These are phyloP conservation scores for Echinops telfairi DNA, from an alignment of 2,113 vertebrate species.

Conservation along the genomic window DNA sequence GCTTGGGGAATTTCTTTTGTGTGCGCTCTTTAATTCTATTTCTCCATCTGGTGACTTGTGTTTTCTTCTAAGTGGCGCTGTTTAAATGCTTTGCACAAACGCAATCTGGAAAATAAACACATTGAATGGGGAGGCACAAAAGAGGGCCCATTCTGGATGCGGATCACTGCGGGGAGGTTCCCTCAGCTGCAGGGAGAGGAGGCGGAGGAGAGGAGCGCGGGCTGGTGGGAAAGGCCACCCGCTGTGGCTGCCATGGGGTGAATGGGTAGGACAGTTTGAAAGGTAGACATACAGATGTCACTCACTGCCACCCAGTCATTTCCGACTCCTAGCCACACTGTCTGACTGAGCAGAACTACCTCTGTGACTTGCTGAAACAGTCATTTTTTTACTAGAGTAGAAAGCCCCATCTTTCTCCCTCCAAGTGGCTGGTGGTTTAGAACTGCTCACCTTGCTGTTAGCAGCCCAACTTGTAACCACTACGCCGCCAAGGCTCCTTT, in stretches of 20 bases:
- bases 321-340: no score
- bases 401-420: no score
- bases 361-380: no score
- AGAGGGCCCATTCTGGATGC: conserved; percentile 46
- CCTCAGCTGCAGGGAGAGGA: conserved; percentile 58
- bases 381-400: no score
- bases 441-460: no score
- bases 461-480: no score
- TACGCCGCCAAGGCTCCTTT: no score
- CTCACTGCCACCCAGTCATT: not conserved
- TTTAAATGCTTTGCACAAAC: conserved; percentile 80
- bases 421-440: no score
- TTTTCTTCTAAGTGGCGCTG: conserved; percentile 77
- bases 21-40: conserved; percentile 70
- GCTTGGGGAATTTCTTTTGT: conserved; percentile 60
- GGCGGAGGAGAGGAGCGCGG: not conserved
- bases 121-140: conserved; percentile 72
- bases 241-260: no score
- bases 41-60: conserved; percentile 82
- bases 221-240: not conserved
- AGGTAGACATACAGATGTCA: not conserved
- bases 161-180: conserved; percentile 60
- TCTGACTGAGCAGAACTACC: no score
- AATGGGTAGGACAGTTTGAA: not conserved
- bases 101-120: conserved; percentile 83